Percentiles rank a stretch among this genome's conserved stretches.
phyloP scores from a whole-genome alignment of 2,888 invertebrate genomes.

The Entomobrya multifasciata region DNA sequence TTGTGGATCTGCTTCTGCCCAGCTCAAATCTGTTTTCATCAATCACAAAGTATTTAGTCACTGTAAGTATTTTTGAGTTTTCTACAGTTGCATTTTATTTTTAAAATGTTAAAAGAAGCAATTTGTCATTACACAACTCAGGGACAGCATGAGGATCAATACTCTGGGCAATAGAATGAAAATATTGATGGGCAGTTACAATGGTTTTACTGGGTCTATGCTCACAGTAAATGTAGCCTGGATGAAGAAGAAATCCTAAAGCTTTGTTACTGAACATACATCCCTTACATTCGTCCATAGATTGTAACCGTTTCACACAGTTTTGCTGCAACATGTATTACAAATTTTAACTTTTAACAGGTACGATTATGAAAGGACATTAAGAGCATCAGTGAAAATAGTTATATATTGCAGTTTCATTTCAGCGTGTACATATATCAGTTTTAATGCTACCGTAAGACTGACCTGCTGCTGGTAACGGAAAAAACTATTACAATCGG shows the following conservation, averaged over 20 bases:
- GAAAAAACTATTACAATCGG: conserved; percentile 67
- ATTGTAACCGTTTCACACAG: conserved; percentile 28
- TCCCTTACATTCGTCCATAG: not conserved
- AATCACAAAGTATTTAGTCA: not conserved
- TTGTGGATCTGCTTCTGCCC: conserved; percentile 65
- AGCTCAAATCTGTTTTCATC: conserved; percentile 62
- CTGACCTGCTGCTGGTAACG: conserved; percentile 53
- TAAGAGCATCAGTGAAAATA: too few relatives aligned
- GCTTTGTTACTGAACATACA: conserved; percentile 23
- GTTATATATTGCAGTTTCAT: too few relatives aligned
- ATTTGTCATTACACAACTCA: conserved; percentile 68
- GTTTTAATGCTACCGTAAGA: too few relatives aligned
- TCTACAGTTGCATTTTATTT: too few relatives aligned
- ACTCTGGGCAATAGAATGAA: conserved; percentile 56
- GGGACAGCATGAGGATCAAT: not conserved
- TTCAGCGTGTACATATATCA: too few relatives aligned
- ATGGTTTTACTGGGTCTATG: conserved; percentile 7
- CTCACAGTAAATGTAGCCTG: conserved; percentile 61
- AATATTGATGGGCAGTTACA: conserved; percentile 59
- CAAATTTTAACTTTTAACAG: too few relatives aligned
- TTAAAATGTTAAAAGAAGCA: too few relatives aligned
- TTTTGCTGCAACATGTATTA: not conserved
- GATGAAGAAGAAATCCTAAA: conserved; percentile 17
- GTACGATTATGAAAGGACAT: too few relatives aligned
- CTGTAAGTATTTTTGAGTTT: too few relatives aligned